Percentiles rank a stretch among this genome's conserved stretches.
These are phyloP conservation scores for Uloborus diversus DNA, from an alignment of 1,140 invertebrate species.

Conservation along the genomic window DNA sequence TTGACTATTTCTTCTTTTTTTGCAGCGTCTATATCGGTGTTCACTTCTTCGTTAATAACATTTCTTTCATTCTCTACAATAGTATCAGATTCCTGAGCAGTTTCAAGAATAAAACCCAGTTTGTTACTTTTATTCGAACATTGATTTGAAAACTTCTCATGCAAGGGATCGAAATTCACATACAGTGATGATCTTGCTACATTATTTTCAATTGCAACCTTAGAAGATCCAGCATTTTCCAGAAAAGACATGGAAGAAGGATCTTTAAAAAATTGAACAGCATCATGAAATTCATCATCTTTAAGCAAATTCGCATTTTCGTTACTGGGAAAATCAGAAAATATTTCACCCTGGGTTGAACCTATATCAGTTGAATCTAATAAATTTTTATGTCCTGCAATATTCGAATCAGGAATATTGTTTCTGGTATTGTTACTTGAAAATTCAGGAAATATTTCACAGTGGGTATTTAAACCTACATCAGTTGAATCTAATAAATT, in stretches of 20 bases:
- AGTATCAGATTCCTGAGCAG: not conserved
- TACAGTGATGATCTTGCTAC: constrained; percentile 23
- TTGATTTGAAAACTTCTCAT: not conserved
- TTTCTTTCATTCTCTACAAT: too few relatives aligned
- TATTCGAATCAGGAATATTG: too few relatives aligned
- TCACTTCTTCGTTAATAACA: not conserved
- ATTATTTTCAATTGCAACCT: not conserved
- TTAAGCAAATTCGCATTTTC: not conserved
- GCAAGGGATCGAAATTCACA: constrained; percentile 37
- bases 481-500: too few relatives aligned
- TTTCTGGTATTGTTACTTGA: too few relatives aligned
- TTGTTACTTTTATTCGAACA: not conserved
- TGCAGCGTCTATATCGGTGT: not conserved
- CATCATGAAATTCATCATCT: constrained; percentile 35
- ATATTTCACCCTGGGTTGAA: too few relatives aligned
- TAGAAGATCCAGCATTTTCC: constrained; percentile 29
- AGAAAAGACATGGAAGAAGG: constrained; percentile 22
- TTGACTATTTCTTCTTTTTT: not conserved
- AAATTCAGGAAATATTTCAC: too few relatives aligned
- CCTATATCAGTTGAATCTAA: too few relatives aligned
- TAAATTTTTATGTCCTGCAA: too few relatives aligned
- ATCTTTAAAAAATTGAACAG: constrained; percentile 48
- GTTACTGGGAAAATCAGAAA: not conserved
- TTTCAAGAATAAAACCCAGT: not conserved
- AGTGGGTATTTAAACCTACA: too few relatives aligned